Evolutionary conservation across 1,140 invertebrate genomes (phyloP).

Genomic region (Popillia japonica): DNA sequence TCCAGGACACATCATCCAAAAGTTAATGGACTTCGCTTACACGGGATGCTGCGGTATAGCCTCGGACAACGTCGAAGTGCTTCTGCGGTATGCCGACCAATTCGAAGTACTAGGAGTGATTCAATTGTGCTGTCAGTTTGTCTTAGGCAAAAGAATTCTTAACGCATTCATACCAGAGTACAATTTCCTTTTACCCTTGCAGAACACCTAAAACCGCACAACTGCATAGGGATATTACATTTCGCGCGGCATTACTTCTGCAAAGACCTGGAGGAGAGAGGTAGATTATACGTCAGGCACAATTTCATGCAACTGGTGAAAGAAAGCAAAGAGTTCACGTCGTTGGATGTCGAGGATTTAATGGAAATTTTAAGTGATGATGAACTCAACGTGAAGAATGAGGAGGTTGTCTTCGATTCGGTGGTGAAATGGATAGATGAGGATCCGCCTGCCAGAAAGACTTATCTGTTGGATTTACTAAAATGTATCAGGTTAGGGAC

Average conservation of each 20-base stretch:
- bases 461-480: conserved; percentile 67
- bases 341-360: conserved; percentile 65
- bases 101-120: conserved; percentile 71
- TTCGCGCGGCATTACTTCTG: conserved; percentile 77
- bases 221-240: conserved; percentile 68
- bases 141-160: conserved; percentile 55
- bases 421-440: conserved; percentile 70
- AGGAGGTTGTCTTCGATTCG: conserved; percentile 74
- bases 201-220: conserved; percentile 61
- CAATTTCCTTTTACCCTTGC: not conserved
- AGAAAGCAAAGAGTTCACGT: conserved; percentile 65
- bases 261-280: conserved; percentile 64
- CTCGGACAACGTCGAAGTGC: conserved; percentile 68
- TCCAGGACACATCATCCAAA: conserved; percentile 62
- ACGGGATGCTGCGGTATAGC: conserved; percentile 69
- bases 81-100: conserved; percentile 70
- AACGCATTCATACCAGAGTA: not conserved
- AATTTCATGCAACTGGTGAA: conserved; percentile 64
- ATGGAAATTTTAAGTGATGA: conserved; percentile 67
- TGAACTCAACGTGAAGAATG: conserved; percentile 71
- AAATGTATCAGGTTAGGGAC: conserved; percentile 73
- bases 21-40: conserved; percentile 74
- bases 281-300: conserved; percentile 64
- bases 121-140: conserved; percentile 70
- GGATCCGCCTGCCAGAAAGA: conserved; percentile 62